Evolutionary conservation across 2,113 vertebrate genomes (phyloP), one percentile per base, ranked within the genome.

Genomic region (Polypterus bichir): DNA sequence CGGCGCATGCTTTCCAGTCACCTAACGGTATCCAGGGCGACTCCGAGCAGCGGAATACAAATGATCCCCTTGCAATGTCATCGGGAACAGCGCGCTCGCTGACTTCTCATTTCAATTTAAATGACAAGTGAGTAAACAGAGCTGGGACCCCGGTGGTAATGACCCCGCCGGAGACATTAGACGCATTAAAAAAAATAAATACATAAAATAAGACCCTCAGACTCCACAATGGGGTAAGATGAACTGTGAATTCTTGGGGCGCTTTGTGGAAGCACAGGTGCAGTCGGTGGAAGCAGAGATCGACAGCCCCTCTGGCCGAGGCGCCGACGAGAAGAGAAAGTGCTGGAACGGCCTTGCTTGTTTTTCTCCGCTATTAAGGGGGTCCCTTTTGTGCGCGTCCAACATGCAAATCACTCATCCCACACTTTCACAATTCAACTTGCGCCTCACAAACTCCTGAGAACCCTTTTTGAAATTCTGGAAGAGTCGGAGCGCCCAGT

Each of bases 21-120:
- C 87, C 81, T 85, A 72, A 72, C 74, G 68, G 93, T 93, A 90
- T 89, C 92, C 91, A 94, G 72, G 92, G 85, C 89, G 79, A 95
- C 92, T 75, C 70, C 66, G 71, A 71, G 74, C 7, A 82, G 78
- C 73, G 64, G 90, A 90, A 92, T 79, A 89, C 86, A 86, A 92
- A 95, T 94, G 82, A 77, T 27, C 73, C 68, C 64, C 82, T 73
- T 74, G 75, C 77, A 76, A 73, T 71, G 79, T 79, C 77, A 75
- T 66, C 44, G 47, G 66, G 62, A 71, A 71, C 77, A 77, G 72
- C 63, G 74, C 54, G 58, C 68, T 80, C 64, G 80, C 77, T 69
- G 74, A 77, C 79, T 64, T 74, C 73, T 78, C 76, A 73, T 81
- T 79, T 83, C 79, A 77, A 80, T 78, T 79, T 71, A 73, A 82